Evolutionary conservation across 2,888 invertebrate species (phyloP).

Genomic region (Phlogophora meticulosa): DNA sequence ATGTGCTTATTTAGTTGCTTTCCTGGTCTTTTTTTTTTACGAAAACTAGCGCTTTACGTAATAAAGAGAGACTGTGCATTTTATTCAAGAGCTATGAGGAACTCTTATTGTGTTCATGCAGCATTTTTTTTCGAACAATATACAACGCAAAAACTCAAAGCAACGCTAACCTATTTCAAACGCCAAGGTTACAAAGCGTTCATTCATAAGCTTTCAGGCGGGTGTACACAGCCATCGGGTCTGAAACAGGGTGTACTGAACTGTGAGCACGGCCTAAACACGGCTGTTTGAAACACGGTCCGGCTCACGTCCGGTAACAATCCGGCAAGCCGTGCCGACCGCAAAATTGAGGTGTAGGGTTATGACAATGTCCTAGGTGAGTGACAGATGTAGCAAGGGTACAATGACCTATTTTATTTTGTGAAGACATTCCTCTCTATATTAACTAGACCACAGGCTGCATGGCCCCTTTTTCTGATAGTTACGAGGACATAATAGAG

Average conservation of each 20-base stretch:
- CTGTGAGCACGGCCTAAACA: slow-evolving; percentile 44
- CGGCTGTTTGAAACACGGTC: slow-evolving; percentile 26
- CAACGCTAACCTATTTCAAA: slow-evolving; percentile 49
- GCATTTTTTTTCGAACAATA: background rate
- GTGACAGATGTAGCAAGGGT: background rate
- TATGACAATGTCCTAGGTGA: background rate
- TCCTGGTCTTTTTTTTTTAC: no score
- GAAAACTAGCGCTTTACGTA: no score
- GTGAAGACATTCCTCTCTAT: no score
- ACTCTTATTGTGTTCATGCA: background rate
- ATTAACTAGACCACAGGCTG: no score
- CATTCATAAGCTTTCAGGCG: slow-evolving; percentile 59
- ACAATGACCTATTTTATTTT: no score
- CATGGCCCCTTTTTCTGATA: no score
- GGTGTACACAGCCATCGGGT: slow-evolving; percentile 52
- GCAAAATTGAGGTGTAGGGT: slow-evolving; percentile 11
- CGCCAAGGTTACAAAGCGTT: slow-evolving; percentile 53
- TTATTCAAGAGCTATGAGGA: no score
- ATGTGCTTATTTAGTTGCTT: no score
- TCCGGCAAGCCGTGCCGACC: slow-evolving; percentile 5
- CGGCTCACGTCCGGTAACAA: slow-evolving; percentile 3
- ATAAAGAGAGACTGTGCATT: no score
- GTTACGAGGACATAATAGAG: no score
- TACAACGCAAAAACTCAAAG: slow-evolving; percentile 26
- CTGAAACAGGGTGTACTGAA: slow-evolving; percentile 56